Percentiles rank a stretch among this genome's conserved stretches.
phyloP scores from a whole-genome alignment of 1,140 invertebrate genomes.

The Archivesica marissinica region DNA sequence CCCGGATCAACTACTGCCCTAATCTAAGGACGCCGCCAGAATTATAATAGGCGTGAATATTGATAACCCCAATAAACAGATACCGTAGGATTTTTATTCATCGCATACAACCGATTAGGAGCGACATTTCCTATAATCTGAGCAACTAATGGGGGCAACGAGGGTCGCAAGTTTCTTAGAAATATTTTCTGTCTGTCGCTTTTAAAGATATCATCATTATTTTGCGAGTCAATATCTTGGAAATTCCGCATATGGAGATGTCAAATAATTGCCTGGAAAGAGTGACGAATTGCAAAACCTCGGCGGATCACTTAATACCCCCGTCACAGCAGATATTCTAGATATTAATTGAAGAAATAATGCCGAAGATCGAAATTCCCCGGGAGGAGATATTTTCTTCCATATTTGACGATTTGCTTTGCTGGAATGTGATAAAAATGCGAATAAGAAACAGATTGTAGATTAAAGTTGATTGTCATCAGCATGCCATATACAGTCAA shows the following conservation, averaged over 20 bases:
- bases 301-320: slow-evolving; percentile 53
- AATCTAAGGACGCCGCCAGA: background rate
- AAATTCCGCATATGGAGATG: slow-evolving; percentile 58
- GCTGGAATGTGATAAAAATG: slow-evolving; percentile 6
- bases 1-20: too few relatives aligned
- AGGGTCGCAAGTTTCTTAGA: slow-evolving; percentile 25
- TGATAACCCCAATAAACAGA: slow-evolving; percentile 41
- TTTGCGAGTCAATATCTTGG: slow-evolving; percentile 61
- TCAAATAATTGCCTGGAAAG: slow-evolving; percentile 56
- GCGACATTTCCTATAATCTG: slow-evolving; percentile 35
- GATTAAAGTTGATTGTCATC: too few relatives aligned
- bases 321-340: slow-evolving; percentile 45
- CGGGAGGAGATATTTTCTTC: slow-evolving; percentile 31
- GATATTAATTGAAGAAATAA: slow-evolving; percentile 63
- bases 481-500: too few relatives aligned
- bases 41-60: slow-evolving; percentile 39
- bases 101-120: slow-evolving; percentile 8
- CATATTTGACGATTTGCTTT: slow-evolving; percentile 41
- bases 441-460: slow-evolving; percentile 40
- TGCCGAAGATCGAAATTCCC: slow-evolving; percentile 32
- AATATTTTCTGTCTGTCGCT: slow-evolving; percentile 62
- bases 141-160: slow-evolving; percentile 49
- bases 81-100: slow-evolving; percentile 5
- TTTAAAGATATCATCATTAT: slow-evolving; percentile 62
- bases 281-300: slow-evolving; percentile 60